Evolutionary conservation across 2,113 vertebrate genomes (phyloP), one percentile per base, ranked within the genome.

Genomic region (Casuarius casuarius): DNA sequence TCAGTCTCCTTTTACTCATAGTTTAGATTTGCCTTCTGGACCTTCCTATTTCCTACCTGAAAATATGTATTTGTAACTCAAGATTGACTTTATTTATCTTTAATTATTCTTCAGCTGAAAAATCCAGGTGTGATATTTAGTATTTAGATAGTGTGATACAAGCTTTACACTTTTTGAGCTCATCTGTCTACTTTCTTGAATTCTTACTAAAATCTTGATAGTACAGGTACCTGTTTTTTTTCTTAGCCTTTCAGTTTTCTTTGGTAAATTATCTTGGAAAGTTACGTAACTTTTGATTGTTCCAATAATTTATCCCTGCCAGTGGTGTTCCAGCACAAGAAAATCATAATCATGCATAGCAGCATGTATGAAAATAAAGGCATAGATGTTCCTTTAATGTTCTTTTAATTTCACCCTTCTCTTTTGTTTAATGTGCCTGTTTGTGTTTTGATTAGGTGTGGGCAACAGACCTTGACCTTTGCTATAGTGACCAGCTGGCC

Each of bases 401-500:
- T 87, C 56, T 19, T 46, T 29, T 28, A 25, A n/a, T 81, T 80
- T 81, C 33, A 15, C 5, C 1, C 42, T 44, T 51, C 23, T 42
- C 25, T 4, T 12, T 3, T 44, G 28, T 25, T 9, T 29, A 73
- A 62, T 21, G 49, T 76, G 26, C 7, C 10, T 87, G 25, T 83
- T 94, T 91, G 70, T 92, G 23, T 91, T 90, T 91, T 66, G 25
- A 33, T 86, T 96, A 99, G 99, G 98, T 99, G 46, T 99, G 99
- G 99, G 99, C 98, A 77, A 98, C 99, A 70, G 99, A 99, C 97
- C 98, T 99, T 65, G 97, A 98, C 97, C 94, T 99, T 75, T 95
- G 97, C n/a, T 99, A 99, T 46, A 99, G 99, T 95, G 98, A 99
- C 97, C 99, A 99, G 96, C 97, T 99, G 97, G 98, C 99, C 94